Evolutionary conservation across 2,888 invertebrate genomes (phyloP).

Genomic region (Amorpha juglandis): DNA sequence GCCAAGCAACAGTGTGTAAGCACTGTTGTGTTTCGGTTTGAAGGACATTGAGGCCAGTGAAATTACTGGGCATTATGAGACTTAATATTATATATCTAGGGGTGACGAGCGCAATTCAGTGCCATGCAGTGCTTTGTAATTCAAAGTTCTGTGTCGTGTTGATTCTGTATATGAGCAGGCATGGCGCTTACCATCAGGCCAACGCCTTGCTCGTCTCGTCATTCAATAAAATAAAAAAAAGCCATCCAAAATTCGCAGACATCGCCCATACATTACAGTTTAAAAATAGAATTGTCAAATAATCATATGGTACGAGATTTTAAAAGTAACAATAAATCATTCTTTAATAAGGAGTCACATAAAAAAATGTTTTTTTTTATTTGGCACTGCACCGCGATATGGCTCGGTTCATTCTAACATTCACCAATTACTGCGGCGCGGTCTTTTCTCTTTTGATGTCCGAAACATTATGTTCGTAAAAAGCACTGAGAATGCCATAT

Average conservation of each 20-base stretch:
- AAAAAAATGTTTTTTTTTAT: constrained; percentile 65
- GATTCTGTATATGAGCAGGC: too few species aligned
- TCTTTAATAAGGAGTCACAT: constrained; percentile 71
- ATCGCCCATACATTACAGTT: constrained; percentile 32
- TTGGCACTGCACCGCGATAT: constrained; percentile 62
- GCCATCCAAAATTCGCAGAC: neutral
- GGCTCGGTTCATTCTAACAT: constrained; percentile 50
- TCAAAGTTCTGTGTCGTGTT: too few species aligned
- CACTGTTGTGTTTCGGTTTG: too few species aligned
- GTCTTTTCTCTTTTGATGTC: constrained; percentile 61
- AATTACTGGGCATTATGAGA: too few species aligned
- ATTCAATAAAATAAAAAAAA: too few species aligned
- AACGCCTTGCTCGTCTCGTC: too few species aligned
- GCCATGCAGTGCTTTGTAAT: too few species aligned
- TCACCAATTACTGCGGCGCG: constrained; percentile 61
- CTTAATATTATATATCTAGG: too few species aligned
- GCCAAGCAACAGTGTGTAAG: too few species aligned
- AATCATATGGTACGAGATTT: constrained; percentile 45
- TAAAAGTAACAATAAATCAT: constrained; percentile 67
- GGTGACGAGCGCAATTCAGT: too few species aligned
- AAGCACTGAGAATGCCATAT: constrained; percentile 46
- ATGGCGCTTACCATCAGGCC: too few species aligned
- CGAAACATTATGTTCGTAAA: constrained; percentile 52
- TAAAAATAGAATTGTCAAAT: constrained; percentile 38
- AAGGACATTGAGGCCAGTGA: too few species aligned